phyloP scores from a whole-genome alignment of 2,888 invertebrate genomes.

The Parnassius orleans region DNA sequence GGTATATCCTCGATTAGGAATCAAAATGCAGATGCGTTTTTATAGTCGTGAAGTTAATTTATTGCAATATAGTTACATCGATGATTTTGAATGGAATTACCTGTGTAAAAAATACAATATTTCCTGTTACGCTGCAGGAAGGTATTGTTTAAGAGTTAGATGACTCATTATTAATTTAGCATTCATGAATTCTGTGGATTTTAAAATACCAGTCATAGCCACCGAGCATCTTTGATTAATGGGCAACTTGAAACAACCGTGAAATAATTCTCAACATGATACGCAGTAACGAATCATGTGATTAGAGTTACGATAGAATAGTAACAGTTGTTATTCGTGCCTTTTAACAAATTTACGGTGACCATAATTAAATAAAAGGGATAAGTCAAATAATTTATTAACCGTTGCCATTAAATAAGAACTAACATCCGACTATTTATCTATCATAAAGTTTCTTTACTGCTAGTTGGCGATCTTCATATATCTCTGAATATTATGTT shows the following conservation, averaged over 20 bases:
- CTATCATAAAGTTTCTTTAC: too few relatives aligned
- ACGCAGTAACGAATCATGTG: constrained; percentile 34
- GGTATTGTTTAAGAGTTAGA: constrained; percentile 20
- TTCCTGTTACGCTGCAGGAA: constrained; percentile 18
- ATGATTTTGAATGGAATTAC: neutral
- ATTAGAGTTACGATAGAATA: constrained; percentile 31
- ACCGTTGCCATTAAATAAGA: neutral
- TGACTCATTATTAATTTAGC: constrained; percentile 37
- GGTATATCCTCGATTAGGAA: too few relatives aligned
- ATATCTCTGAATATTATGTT: too few relatives aligned
- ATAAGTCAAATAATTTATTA: constrained; percentile 13
- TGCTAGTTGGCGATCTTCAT: too few relatives aligned
- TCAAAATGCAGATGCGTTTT: too few relatives aligned
- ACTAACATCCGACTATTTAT: too few relatives aligned
- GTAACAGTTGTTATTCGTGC: constrained; percentile 25
- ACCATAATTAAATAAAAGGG: constrained; percentile 7
- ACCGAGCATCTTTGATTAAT: constrained; percentile 37
- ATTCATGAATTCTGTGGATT: constrained; percentile 34
- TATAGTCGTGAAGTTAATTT: too few relatives aligned
- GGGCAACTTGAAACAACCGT: constrained; percentile 37
- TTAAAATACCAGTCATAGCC: constrained; percentile 37
- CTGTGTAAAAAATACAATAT: neutral
- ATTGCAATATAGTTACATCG: too few relatives aligned
- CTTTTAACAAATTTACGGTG: constrained; percentile 30
- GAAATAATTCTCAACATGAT: constrained; percentile 39